Evolutionary conservation across 2,797 vertebrate genomes (phyloP).

Genomic region (Diplodus puntazzo): DNA sequence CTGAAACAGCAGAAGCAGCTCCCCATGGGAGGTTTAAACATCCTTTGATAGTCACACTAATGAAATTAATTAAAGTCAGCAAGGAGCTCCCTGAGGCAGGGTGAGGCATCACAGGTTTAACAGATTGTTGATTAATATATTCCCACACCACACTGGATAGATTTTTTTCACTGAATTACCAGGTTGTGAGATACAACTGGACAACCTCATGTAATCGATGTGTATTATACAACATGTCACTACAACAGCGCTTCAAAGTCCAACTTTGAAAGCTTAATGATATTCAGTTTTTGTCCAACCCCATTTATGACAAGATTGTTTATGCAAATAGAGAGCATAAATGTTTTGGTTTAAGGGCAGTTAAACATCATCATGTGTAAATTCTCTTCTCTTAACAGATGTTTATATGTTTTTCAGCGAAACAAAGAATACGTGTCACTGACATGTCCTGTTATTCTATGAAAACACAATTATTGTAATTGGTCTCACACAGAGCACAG

Average conservation of each 20-base stretch:
- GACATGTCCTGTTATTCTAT: background rate
- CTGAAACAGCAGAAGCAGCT: background rate
- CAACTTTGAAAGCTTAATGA: slow-evolving; percentile 2
- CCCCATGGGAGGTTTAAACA: slow-evolving; percentile 14
- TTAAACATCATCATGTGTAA: background rate
- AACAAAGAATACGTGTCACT: slow-evolving; percentile 3
- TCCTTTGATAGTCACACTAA: slow-evolving; percentile 17
- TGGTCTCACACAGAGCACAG: background rate
- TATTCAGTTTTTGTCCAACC: background rate
- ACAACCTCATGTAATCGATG: background rate
- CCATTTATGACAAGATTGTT: background rate
- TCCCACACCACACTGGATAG: background rate
- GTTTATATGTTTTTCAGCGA: too few species aligned
- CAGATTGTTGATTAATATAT: slow-evolving; percentile 29
- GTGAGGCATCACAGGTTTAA: slow-evolving; percentile 15
- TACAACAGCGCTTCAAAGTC: background rate
- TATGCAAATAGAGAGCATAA: background rate
- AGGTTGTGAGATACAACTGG: background rate
- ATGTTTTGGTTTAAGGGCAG: background rate
- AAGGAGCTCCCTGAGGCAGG: slow-evolving; percentile 27
- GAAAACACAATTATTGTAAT: background rate
- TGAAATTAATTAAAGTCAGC: slow-evolving; percentile 37
- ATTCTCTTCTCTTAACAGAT: background rate
- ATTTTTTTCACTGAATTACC: slow-evolving; percentile 1
- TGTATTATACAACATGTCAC: background rate